Base-by-base conservation (phyloP, 37 sponge, comb jelly and placozoan genomes). In the Dysidea cf. avara region DNA sequence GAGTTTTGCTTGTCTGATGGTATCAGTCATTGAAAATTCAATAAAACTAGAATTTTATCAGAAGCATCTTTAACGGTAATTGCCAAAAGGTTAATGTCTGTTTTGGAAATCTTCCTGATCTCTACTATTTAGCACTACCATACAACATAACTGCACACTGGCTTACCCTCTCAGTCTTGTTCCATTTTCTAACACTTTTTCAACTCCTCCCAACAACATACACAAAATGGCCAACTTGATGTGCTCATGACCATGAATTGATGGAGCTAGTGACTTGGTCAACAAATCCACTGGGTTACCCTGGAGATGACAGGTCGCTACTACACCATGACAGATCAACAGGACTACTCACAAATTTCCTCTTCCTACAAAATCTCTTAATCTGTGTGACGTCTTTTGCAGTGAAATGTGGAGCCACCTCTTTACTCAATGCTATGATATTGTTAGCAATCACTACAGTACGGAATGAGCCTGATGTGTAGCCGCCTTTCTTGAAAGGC, bases 181-280 rank as follows among this genome's bases (percentile, higher is more conserved):
- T 11, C 96, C 96, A 74, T 95, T 95, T 39, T 95, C 92, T 61
- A 95, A 78, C 13, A 92, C 62, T 77, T 98, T 98, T 87, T 98
- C 99, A 38, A 92, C 93, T 37, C 99, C 99, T 24, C 99, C 99
- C 18, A 98, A 81, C 61, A 98, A 66, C 87, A 95, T 46, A 58
- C 87, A 94, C 21, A 98, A 83, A 6, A 98, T 84, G 11, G 99
- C 95, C 63, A 77, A 92, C 81, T 98, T 98, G 68, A 98, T 89
- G 60, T 86, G 83, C 53, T 83, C 82, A 47, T 92, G 93, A 0
- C 99, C 99, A 58, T 94, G 93, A 34, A 98, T 95, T 28, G 96
- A 92, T 6, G 99, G 99, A 57, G 99, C 99, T 39, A 98, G 80
- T 2, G 99, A 98, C 20, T 79, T 79, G 7, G 99, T 87, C 54